These are phyloP conservation scores for Deroplatys truncata DNA, from an alignment of 2,888 invertebrate genomes.

Conservation along the genomic window DNA sequence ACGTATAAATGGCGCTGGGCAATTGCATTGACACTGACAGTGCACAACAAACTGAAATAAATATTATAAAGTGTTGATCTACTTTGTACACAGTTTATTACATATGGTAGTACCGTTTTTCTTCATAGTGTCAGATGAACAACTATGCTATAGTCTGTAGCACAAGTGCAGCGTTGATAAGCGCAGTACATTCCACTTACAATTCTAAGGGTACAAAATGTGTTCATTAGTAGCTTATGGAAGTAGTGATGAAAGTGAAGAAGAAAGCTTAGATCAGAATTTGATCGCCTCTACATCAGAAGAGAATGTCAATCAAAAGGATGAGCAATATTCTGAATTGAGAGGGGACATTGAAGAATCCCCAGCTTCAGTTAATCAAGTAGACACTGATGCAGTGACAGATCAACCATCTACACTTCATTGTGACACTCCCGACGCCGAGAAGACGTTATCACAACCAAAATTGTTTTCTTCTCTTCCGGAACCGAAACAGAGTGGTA, in stretches of 20 bases:
- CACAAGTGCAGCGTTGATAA: no score
- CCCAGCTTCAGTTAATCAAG: background rate
- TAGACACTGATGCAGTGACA: background rate
- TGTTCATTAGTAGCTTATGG: conserved; percentile 59
- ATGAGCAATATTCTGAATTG: background rate
- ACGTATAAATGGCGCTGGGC: no score
- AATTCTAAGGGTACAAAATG: background rate
- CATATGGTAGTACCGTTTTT: no score
- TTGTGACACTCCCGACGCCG: background rate
- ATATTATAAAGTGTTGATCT: no score
- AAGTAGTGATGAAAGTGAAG: conserved; percentile 44
- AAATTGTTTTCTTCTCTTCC: conserved; percentile 43
- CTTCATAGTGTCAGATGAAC: no score
- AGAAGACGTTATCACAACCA: background rate
- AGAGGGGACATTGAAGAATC: no score
- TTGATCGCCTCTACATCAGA: conserved; percentile 41
- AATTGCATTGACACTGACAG: no score
- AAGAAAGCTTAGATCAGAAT: conserved; percentile 40
- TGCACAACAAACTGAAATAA: no score
- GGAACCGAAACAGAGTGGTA: conserved; percentile 43
- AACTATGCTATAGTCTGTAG: no score
- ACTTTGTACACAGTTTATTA: no score
- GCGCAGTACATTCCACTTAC: no score
- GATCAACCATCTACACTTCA: background rate
- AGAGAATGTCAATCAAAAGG: conserved; percentile 27